These are phyloP conservation scores for Empis livida DNA, from an alignment of 2,888 invertebrate species.

Conservation along the genomic window DNA sequence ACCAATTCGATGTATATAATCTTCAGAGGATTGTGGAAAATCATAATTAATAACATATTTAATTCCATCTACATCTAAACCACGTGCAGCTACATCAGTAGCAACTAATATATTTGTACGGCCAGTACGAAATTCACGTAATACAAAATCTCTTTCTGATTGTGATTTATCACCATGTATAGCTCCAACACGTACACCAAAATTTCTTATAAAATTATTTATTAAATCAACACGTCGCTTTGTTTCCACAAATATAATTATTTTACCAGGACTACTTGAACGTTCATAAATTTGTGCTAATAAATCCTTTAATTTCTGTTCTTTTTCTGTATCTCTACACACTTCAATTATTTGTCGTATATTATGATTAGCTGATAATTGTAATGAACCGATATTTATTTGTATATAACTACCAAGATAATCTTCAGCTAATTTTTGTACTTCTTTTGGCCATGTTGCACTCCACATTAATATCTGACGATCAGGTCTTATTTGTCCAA, in stretches of 20 bases:
- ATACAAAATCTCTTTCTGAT: conserved; percentile 81
- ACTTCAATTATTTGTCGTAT: conserved; percentile 75
- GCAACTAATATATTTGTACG: conserved; percentile 82
- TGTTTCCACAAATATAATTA: conserved; percentile 91
- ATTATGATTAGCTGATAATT: conserved; percentile 76
- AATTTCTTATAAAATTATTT: conserved; percentile 64
- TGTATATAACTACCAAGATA: conserved; percentile 82
- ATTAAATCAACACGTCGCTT: conserved; percentile 88
- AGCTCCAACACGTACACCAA: conserved; percentile 68
- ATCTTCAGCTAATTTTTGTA: conserved; percentile 79
- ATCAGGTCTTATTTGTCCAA: conserved; percentile 86
- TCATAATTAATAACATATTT: conserved; percentile 93
- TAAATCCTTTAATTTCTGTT: conserved; percentile 31
- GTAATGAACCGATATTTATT: conserved; percentile 74
- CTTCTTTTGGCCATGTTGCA: conserved; percentile 99
- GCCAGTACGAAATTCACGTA: conserved; percentile 75
- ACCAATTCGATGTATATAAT: conserved; percentile 91
- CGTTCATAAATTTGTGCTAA: conserved; percentile 52
- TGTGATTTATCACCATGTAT: conserved; percentile 96
- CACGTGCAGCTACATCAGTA: conserved; percentile 93
- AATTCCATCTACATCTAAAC: conserved; percentile 89
- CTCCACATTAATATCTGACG: conserved; percentile 98
- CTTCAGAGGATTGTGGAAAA: conserved; percentile 87
- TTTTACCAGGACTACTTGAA: conserved; percentile 68
- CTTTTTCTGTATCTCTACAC: conserved; percentile 63